Conservation (phyloP, 2,888 invertebrate species). For the Oxystoma pomonae region DNA sequence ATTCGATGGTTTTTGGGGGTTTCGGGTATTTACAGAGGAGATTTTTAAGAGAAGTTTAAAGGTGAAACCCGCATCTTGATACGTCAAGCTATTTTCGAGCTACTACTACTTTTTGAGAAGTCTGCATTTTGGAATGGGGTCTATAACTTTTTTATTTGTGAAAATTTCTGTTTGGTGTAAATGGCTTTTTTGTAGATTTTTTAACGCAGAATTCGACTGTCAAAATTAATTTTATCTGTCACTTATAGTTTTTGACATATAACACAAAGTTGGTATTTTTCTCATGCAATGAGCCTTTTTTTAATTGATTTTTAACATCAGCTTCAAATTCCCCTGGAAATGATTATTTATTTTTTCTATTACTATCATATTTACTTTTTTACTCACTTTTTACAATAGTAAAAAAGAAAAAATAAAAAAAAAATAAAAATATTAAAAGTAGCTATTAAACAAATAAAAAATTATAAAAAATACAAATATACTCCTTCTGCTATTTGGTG, state of each 20-base stretch:
- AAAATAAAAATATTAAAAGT: too few species aligned
- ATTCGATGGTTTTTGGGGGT: too few species aligned
- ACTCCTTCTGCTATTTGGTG: too few species aligned
- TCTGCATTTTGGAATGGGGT: not conserved
- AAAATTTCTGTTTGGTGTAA: not conserved
- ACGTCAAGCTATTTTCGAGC: not conserved
- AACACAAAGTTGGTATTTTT: not conserved
- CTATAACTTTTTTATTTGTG: not conserved
- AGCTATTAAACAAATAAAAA: too few species aligned
- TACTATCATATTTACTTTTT: too few species aligned
- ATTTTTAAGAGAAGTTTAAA: too few species aligned
- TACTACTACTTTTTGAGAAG: not conserved
- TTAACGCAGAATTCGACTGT: not conserved
- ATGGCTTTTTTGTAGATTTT: not conserved
- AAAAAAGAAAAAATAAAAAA: too few species aligned
- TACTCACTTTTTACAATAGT: too few species aligned
- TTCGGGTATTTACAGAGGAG: too few species aligned
- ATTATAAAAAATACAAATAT: too few species aligned
- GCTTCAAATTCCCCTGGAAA: not conserved
- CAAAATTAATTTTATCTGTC: not conserved
- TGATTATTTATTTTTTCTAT: too few species aligned
- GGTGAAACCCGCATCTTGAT: too few species aligned
- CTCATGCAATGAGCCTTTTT: not conserved
- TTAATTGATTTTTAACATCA: not conserved
- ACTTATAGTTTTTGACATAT: not conserved